Evolutionary conservation across 2,888 invertebrate genomes (phyloP), one percentile per base, ranked within the genome.

Genomic region (Saturnia pavonia): DNA sequence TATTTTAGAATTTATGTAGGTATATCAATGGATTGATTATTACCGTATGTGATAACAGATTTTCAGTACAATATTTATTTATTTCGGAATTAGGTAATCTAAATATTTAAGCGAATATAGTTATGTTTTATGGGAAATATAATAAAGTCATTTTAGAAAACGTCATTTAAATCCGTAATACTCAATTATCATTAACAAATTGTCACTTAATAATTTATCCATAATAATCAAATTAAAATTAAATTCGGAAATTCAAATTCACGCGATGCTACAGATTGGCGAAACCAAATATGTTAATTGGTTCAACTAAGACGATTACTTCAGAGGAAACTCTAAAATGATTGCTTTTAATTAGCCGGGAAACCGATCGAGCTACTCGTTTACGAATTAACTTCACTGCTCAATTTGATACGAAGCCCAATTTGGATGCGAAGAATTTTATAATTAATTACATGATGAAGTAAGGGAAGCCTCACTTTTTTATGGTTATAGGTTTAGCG

Each of bases 231-330:
- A 34, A 40, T 40, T n/a, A 40, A 34, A 40, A 60, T 14, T 11
- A 9, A 27, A 27, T 27, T 25, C 25, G 12, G 57, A 60, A 57
- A 25, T 57, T 40, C 1, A n/a, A 40, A 65, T 65, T 65, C 40
- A 40, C 65, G n/a, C 22, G n/a, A 7, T n/a, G 40, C 9, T 40
- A 16, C 40, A 65, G 40, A 40, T 65, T n/a, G 34, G 34, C n/a
- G 22, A 48, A 27, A 68, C 51, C 45, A 45, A 68, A 68, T 68
- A 68, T 45, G 68, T 51, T 48, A 67, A 68, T 68, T 48, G 51
- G 19, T 45, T 45, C 11, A 65, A 65, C 40, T 65, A 65, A 40
- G 40, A 65, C 16, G 65, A 65, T 65, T 65, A 65, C 7, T 19
- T 65, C 40, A 40, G 65, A n/a, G 65, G n/a, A 65, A 65, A 40